Conservation (phyloP, 2,797 vertebrate species). For the Alosa sapidissima region DNA sequence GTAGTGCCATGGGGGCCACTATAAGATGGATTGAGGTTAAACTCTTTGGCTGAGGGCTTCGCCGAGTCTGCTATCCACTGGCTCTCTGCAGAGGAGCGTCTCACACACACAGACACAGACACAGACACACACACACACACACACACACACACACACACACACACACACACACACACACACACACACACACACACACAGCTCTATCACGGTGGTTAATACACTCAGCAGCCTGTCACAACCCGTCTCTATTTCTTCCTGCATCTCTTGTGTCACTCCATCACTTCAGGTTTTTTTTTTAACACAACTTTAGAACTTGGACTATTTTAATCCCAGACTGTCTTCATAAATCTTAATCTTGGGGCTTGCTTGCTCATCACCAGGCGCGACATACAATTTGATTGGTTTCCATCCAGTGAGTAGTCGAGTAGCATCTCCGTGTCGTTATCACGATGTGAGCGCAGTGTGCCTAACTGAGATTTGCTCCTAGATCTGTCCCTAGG, state of each 20-base stretch:
- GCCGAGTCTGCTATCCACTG: neutral
- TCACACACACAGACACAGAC: neutral
- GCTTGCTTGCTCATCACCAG: neutral
- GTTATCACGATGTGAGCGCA: neutral
- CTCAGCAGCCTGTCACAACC: neutral
- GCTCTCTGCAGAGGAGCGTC: neutral
- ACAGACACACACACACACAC: neutral
- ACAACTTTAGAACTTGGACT: neutral
- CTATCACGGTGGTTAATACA: neutral
- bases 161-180: neutral
- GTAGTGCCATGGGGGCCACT: neutral
- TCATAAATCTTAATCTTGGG: neutral
- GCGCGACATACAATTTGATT: neutral
- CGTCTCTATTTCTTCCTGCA: neutral
- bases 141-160: neutral
- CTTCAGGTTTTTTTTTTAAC: neutral
- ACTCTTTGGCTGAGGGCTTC: slow-evolving; percentile 26
- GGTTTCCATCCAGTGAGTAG: neutral
- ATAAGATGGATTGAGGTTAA: slow-evolving; percentile 39
- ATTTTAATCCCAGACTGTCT: neutral
- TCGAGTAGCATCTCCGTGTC: neutral
- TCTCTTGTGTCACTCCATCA: slow-evolving; percentile 8
- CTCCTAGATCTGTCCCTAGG: neutral
- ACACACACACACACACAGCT: neutral
- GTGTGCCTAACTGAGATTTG: neutral